Base-by-base conservation (phyloP, 2,888 invertebrate species). In the Smittia sp. region DNA sequence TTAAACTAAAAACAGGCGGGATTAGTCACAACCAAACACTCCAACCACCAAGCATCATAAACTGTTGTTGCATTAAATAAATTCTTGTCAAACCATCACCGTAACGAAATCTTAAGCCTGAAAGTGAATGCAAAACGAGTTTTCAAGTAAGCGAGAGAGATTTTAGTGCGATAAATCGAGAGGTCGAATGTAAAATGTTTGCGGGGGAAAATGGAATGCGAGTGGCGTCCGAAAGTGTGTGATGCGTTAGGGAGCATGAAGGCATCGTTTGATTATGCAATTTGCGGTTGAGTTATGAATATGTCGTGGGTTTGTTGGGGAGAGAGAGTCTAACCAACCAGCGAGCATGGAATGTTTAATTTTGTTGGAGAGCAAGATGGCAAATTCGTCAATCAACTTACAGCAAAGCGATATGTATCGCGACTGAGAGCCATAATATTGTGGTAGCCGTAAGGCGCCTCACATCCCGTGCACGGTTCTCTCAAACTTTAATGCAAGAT, bases 381-480 rank as follows among this genome's bases (percentile, higher is more conserved):
- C 4, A 46, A 3, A 46, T 13, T 18, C 22, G 18, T 58, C 58
- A 41, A 66, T 70, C 69, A 81, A 90, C 93, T 90, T 88, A 94
- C 94, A 81, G 93, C 90, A 84, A 98, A 98, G 81, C 84, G 84
- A 79, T 85, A 81, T 13, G 96, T 93, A 81, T 97, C 89, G 78
- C 87, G 88, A 80, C 92, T 94, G 77, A 98, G 87, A 78, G 88
- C 87, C 92, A 98, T 94, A 81, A 95, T 92, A 85, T 99, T 94
- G 81, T 90, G 90, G 86, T 91, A 99, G 79, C 98, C 97, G 83
- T 98, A 99, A 24, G 98, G 97, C 76, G 95, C 91, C 76, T 92
- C 96, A 85, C 98, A 99, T 75, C 88, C 88, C 69, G 83, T 79
- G 79, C 91, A 92, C 76, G 93, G 92, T 80, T 87, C 86, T 78